These are phyloP conservation scores for Drosophila quinaria DNA, from an alignment of 2,888 invertebrate species.

Conservation along the genomic window DNA sequence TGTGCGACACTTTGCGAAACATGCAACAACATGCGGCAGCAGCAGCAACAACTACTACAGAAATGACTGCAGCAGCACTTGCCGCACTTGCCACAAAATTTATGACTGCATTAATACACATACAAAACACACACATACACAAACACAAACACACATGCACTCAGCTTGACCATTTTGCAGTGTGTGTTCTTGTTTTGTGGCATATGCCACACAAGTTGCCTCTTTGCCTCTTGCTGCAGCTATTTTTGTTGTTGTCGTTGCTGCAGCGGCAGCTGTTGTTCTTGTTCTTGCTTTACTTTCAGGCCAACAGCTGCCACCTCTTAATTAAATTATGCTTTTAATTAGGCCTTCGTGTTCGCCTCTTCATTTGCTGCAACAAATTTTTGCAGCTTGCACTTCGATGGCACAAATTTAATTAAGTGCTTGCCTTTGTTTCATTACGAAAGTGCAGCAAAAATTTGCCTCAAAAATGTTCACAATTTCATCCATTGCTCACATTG, in stretches of 20 bases:
- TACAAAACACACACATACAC: constrained; percentile 16
- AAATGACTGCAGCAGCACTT: constrained; percentile 45
- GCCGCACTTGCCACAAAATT: constrained; percentile 74
- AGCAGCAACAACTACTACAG: constrained; percentile 38
- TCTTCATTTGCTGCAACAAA: constrained; percentile 53
- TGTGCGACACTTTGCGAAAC: constrained; percentile 58
- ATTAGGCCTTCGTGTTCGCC: constrained; percentile 65
- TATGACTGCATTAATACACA: constrained; percentile 72
- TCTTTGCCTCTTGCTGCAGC: constrained; percentile 23
- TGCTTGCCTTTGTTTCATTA: constrained; percentile 49
- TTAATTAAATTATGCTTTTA: constrained; percentile 79
- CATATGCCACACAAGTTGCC: constrained; percentile 62
- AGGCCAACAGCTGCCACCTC: constrained; percentile 60
- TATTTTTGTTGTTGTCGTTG: constrained; percentile 22
- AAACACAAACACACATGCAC: constrained; percentile 15
- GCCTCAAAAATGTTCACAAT: constrained; percentile 16
- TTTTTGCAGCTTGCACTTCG: constrained; percentile 39
- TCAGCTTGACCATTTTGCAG: constrained; percentile 44
- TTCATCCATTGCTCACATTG: constrained; percentile 11
- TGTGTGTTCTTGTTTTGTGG: constrained; percentile 67
- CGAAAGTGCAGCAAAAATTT: constrained; percentile 22
- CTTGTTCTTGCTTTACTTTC: constrained; percentile 31
- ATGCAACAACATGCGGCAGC: constrained; percentile 54
- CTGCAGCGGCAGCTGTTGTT: constrained; percentile 24
- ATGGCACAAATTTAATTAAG: constrained; percentile 45